These are phyloP conservation scores for Drosophila diplacantha DNA, from an alignment of 2,888 invertebrate species.

Conservation along the genomic window DNA sequence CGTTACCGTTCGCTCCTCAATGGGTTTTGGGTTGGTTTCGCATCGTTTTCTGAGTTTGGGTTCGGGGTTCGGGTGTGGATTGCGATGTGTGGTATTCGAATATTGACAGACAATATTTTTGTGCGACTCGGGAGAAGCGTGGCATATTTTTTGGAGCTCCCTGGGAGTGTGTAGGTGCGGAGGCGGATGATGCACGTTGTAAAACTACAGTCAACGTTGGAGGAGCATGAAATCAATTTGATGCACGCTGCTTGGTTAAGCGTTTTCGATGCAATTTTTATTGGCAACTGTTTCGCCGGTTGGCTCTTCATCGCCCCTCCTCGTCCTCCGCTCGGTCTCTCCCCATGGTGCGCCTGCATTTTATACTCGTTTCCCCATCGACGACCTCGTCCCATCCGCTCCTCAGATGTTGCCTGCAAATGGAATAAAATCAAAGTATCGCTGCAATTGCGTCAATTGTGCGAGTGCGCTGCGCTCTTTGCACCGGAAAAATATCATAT, in stretches of 20 bases:
- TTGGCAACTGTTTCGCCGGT: constrained; percentile 64
- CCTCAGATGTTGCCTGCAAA: constrained; percentile 55
- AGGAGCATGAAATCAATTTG: constrained; percentile 67
- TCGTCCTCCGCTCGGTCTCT: not conserved
- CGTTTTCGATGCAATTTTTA: constrained; percentile 72
- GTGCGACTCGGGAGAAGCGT: constrained; percentile 52
- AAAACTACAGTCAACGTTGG: constrained; percentile 45
- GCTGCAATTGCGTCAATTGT: constrained; percentile 70
- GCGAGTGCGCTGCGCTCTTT: constrained; percentile 35
- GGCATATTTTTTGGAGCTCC: constrained; percentile 58
- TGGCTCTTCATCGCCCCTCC: constrained; percentile 19
- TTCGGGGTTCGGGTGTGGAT: constrained; percentile 24
- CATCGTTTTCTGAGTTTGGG: constrained; percentile 17
- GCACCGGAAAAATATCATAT: constrained; percentile 12
- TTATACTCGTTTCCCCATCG: constrained; percentile 26
- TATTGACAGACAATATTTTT: constrained; percentile 67
- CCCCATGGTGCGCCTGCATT: constrained; percentile 36
- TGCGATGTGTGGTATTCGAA: constrained; percentile 41
- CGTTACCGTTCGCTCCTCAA: constrained; percentile 35
- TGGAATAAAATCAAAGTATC: constrained; percentile 72
- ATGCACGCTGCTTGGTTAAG: constrained; percentile 70
- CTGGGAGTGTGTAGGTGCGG: constrained; percentile 11
- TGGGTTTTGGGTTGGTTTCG: constrained; percentile 24
- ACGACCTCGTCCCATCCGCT: not conserved
- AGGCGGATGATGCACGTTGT: constrained; percentile 41